These are phyloP conservation scores for Lumbricus terrestris DNA, from an alignment of 2,888 invertebrate genomes.

Conservation along the genomic window DNA sequence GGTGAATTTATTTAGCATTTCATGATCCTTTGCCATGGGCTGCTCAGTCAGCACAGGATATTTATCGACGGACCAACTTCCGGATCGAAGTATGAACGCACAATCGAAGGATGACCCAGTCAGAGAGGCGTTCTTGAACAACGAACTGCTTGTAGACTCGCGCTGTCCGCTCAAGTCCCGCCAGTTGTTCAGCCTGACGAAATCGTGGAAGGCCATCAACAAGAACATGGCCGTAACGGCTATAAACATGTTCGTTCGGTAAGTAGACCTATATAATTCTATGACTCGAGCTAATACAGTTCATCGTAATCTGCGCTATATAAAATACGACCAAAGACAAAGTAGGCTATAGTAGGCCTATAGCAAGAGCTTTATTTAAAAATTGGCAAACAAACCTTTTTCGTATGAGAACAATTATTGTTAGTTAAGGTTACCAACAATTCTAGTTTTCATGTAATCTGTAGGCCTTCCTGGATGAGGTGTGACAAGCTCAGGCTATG, in stretches of 20 bases:
- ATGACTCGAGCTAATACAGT: too few species aligned
- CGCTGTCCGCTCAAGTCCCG: conserved; percentile 3
- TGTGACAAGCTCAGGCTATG: too few species aligned
- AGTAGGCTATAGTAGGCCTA: too few species aligned
- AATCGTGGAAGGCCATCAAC: conserved; percentile 41
- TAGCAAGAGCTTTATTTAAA: too few species aligned
- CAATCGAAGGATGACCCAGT: neutral
- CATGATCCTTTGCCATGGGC: neutral
- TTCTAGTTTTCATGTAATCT: too few species aligned
- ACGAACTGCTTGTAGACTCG: neutral
- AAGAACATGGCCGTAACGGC: conserved; percentile 39
- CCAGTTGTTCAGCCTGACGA: conserved; percentile 34
- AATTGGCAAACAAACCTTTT: too few species aligned
- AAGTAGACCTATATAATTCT: neutral
- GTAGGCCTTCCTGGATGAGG: too few species aligned
- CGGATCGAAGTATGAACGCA: neutral
- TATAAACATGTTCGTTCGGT: conserved; percentile 41
- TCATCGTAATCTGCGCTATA: too few species aligned
- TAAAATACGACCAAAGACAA: too few species aligned
- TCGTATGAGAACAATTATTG: too few species aligned
- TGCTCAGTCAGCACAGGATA: neutral
- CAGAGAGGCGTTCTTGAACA: neutral
- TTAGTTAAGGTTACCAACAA: too few species aligned
- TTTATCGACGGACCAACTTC: neutral
- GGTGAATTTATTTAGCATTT: neutral